Percentiles rank a stretch among this genome's conserved stretches.
phyloP scores from a whole-genome alignment of 2,888 invertebrate species.

The Geotrupes spiniger region DNA sequence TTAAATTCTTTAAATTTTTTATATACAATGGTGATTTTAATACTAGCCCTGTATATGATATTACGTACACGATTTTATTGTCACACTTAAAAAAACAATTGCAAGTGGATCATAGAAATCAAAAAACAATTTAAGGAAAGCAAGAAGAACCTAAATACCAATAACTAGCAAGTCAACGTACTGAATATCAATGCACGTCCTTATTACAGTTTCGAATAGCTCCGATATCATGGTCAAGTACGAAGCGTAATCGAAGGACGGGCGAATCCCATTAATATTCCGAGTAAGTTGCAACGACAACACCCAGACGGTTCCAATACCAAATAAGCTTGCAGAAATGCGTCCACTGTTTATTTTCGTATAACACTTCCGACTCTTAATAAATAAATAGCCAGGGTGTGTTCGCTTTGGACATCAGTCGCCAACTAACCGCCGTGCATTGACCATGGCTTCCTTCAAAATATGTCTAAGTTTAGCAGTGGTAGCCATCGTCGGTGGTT shows the following conservation, averaged over 20 bases:
- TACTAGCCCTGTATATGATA: too few relatives aligned
- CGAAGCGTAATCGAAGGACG: slow-evolving; percentile 11
- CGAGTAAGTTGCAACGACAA: slow-evolving; percentile 14
- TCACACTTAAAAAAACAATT: too few relatives aligned
- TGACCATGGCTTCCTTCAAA: slow-evolving; percentile 32
- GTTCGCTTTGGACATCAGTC: slow-evolving; percentile 32
- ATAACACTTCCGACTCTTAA: slow-evolving; percentile 31
- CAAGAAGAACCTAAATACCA: slow-evolving; percentile 31
- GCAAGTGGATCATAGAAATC: slow-evolving; percentile 22
- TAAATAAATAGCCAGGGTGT: slow-evolving; percentile 35
- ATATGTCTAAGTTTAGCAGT: slow-evolving; percentile 48
- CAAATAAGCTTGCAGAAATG: slow-evolving; percentile 32
- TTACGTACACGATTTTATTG: too few relatives aligned
- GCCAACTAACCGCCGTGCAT: slow-evolving; percentile 21
- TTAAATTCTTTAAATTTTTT: too few relatives aligned
- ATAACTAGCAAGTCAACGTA: slow-evolving; percentile 21
- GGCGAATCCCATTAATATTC: slow-evolving; percentile 27
- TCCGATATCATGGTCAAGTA: slow-evolving; percentile 13
- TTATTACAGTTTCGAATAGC: slow-evolving; percentile 23
- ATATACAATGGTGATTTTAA: too few relatives aligned
- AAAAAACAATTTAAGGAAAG: slow-evolving; percentile 29
- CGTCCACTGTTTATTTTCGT: slow-evolving; percentile 29
- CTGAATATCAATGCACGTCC: slow-evolving; percentile 34
- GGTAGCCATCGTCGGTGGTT: slow-evolving; percentile 51
- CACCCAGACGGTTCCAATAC: slow-evolving; percentile 24